Conservation (phyloP, 1,140 invertebrate species). For the Neuroterus valhalla region DNA sequence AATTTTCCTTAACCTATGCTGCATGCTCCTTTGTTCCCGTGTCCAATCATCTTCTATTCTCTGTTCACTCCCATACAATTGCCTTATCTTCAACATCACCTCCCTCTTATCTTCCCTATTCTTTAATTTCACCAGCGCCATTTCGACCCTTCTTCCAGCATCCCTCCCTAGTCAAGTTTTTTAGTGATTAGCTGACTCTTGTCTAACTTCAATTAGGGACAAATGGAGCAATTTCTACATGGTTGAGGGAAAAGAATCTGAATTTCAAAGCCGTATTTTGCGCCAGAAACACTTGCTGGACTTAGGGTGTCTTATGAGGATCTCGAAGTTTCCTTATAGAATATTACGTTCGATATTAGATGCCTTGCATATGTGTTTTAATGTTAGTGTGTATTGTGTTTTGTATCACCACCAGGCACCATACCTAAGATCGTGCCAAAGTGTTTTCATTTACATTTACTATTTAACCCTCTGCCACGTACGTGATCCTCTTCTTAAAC, state of each 20-base stretch:
- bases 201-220: no score
- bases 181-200: no score
- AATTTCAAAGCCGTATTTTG: slow-evolving; percentile 15
- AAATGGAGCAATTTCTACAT: no score
- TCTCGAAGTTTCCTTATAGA: slow-evolving; percentile 9
- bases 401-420: neutral
- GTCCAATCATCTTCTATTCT: no score
- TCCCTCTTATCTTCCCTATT: no score
- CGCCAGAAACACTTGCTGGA: slow-evolving; percentile 20
- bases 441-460: slow-evolving; percentile 14
- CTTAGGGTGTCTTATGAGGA: neutral
- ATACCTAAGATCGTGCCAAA: slow-evolving; percentile 3
- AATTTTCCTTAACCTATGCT: no score
- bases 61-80: no score
- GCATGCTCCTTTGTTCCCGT: no score
- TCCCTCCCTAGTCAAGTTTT: no score
- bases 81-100: no score
- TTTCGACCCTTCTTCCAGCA: no score
- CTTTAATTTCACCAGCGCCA: no score
- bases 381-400: neutral
- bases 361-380: neutral
- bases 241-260: slow-evolving; percentile 4
- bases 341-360: neutral
- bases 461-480: neutral
- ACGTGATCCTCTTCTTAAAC: slow-evolving; percentile 7